These are phyloP conservation scores for Diadema setosum DNA, from an alignment of 35 echinoderm and acorn worm species.

Conservation along the genomic window DNA sequence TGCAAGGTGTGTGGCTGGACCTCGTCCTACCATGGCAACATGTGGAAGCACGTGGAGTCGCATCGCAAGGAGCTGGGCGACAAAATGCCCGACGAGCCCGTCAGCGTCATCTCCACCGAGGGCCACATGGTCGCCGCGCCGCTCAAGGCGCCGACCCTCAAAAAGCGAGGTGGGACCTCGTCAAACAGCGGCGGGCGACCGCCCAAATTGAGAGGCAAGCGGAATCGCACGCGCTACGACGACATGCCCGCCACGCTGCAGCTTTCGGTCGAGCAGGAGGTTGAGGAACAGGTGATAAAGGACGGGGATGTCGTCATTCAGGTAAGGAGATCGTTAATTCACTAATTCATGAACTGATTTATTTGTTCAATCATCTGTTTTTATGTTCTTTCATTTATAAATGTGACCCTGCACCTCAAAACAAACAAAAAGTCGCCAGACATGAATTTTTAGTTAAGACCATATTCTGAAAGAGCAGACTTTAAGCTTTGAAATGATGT, in stretches of 20 bases:
- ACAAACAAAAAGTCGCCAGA: too few relatives aligned
- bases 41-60: conserved; percentile 91
- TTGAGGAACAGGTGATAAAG: background rate
- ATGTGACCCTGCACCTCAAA: too few relatives aligned
- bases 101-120: conserved; percentile 49
- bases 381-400: too few relatives aligned
- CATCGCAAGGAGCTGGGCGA: conserved; percentile 65
- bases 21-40: conserved; percentile 80
- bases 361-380: background rate
- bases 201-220: conserved; percentile 4
- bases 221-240: background rate
- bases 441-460: too few relatives aligned
- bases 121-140: conserved; percentile 42
- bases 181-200: background rate
- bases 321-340: background rate
- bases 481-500: too few relatives aligned
- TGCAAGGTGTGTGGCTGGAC: conserved; percentile 80
- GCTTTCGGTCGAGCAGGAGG: background rate
- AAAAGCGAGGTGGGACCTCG: conserved; percentile 9
- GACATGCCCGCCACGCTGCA: too few relatives aligned
- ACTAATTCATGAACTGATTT: background rate
- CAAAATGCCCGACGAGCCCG: conserved; percentile 46
- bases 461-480: too few relatives aligned
- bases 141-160: conserved; percentile 22
- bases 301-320: background rate